Base-by-base conservation (phyloP, 1,140 invertebrate genomes). In the Neodiprion pinetum region DNA sequence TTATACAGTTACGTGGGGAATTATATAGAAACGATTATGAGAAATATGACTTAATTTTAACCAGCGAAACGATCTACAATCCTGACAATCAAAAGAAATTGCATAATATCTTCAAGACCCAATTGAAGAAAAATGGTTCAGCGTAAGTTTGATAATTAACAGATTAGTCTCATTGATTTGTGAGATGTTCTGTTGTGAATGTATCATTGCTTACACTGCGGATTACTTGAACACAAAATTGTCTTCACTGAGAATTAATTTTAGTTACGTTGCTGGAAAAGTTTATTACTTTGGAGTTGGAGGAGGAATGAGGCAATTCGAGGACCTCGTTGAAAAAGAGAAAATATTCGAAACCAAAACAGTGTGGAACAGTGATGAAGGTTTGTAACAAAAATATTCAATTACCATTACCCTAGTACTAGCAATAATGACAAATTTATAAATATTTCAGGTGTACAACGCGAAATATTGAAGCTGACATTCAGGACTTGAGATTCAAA, bases 61-160 rank as follows among this genome's bases (percentile, higher is more conserved):
- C 95, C 9, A 95, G 95, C 67, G 97, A 98, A 90, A 98, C 96
- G 1, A 97, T 97, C 81, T 98, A 98, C 81, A 97, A 96, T 90
- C 83, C 91, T 61, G 88, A 91, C 1, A 95, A 95, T 88, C 94
- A 97, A 83, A 79, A 85, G 23, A 97, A 96, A 83, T 82, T 98
- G 0, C 89, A 93, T 67, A 80, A 92, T 67, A 84, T 96, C 61
- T 93, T 97, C 79, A 89, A 92, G 82, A 81, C 88, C 49, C 89
- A 90, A 73, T 83, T 98, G n/a, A 93, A 92, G 79, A 80, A 87
- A 68, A 79, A 88, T 82, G 96, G 96, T 66, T 80, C 87, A 53
- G 90, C 93, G 85, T 86, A 79, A 81, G 80, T 40, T 40, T 40
- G 28, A 40, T 40, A 40, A 40, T 40, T 40, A 40, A 40, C 76